These are phyloP conservation scores for Ochotona curzoniae DNA, from an alignment of 2,113 vertebrate genomes.

Conservation along the genomic window DNA sequence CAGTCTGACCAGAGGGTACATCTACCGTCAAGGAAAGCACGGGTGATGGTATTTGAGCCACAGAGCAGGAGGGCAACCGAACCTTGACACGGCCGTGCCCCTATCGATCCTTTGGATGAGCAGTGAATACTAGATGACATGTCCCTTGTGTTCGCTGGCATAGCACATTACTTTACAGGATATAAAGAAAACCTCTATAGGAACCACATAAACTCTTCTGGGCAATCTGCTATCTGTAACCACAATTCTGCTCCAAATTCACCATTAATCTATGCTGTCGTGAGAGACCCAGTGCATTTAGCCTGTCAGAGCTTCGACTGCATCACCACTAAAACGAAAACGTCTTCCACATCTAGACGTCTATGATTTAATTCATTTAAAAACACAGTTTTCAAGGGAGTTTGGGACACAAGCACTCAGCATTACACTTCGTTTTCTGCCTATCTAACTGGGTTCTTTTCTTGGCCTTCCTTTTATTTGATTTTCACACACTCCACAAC, in stretches of 20 bases:
- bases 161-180: conserved; percentile 6
- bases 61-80: neutral
- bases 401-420: neutral
- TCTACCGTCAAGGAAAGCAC: neutral
- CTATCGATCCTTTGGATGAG: neutral
- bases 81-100: neutral
- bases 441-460: neutral
- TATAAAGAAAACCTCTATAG: conserved; percentile 3
- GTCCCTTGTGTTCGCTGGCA: conserved; percentile 8
- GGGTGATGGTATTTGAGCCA: neutral
- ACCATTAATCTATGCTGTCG: neutral
- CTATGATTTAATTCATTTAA: neutral
- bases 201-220: conserved; percentile 42
- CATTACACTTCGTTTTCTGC: neutral
- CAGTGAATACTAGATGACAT: conserved; percentile 15
- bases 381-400: neutral
- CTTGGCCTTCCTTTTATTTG: neutral
- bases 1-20: neutral
- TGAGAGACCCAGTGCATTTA: neutral
- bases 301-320: neutral
- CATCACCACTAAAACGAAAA: neutral
- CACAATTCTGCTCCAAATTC: neutral
- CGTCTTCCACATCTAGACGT: neutral
- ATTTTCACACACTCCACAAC: neutral
- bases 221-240: conserved; percentile 42